Evolutionary conservation across 1,140 invertebrate genomes (phyloP).

Genomic region (Drosophila hydei): DNA sequence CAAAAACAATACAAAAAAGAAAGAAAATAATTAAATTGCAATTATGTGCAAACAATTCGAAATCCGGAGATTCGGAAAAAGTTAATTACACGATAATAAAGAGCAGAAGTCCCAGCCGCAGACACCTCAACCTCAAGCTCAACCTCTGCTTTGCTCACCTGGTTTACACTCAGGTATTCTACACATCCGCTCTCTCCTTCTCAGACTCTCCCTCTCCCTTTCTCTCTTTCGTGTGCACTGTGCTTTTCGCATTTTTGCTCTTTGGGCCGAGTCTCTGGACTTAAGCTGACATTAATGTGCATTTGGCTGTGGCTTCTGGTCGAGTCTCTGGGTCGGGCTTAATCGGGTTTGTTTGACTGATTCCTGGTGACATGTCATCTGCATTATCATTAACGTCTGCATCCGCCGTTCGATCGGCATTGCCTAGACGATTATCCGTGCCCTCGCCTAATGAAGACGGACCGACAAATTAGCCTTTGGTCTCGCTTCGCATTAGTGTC

Average conservation of each 20-base stretch:
- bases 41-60: constrained; percentile 81
- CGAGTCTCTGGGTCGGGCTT: constrained; percentile 21
- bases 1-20: constrained; percentile 30
- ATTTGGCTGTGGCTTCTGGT: constrained; percentile 77
- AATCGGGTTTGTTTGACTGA: constrained; percentile 61
- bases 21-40: constrained; percentile 79
- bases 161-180: no score
- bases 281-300: constrained; percentile 77
- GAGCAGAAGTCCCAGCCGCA: constrained; percentile 54
- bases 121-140: constrained; percentile 1
- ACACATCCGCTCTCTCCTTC: neutral
- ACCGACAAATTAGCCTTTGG: constrained; percentile 53
- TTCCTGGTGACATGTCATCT: constrained; percentile 57
- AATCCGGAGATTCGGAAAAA: constrained; percentile 81
- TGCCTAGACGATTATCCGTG: constrained; percentile 9
- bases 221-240: neutral
- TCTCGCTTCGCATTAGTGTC: constrained; percentile 59
- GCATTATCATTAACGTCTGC: constrained; percentile 59
- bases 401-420: constrained; percentile 43
- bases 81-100: constrained; percentile 82
- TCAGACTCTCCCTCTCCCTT: neutral
- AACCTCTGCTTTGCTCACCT: neutral
- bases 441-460: constrained; percentile 50
- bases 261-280: constrained; percentile 20
- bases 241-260: constrained; percentile 11